Evolutionary conservation across 2,797 vertebrate species (phyloP).

Genomic region (Coregonus ussuriensis): DNA sequence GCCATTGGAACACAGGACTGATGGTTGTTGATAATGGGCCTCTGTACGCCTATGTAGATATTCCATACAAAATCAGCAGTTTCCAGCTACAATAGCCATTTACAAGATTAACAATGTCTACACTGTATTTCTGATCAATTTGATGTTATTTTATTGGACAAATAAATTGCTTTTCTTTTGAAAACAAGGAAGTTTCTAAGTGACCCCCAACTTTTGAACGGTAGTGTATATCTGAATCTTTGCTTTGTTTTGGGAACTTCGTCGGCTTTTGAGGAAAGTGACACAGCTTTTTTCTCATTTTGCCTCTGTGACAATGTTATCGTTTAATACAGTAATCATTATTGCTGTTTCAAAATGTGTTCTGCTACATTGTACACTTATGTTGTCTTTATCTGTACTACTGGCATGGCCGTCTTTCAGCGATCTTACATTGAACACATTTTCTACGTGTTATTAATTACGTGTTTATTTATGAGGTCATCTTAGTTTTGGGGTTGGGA

Average conservation of each 20-base stretch:
- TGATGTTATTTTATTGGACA: too few relatives aligned
- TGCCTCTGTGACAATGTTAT: constrained; percentile 29
- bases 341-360: constrained; percentile 12
- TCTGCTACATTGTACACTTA: constrained; percentile 41
- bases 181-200: too few relatives aligned
- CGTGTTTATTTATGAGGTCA: background rate
- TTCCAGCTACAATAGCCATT: too few relatives aligned
- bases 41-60: too few relatives aligned
- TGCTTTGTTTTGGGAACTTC: constrained; percentile 23
- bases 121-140: too few relatives aligned
- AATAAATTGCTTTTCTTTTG: too few relatives aligned
- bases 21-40: too few relatives aligned
- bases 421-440: background rate
- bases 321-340: background rate
- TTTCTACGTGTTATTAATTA: background rate
- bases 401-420: background rate
- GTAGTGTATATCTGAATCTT: constrained; percentile 1
- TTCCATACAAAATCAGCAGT: too few relatives aligned
- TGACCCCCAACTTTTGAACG: too few relatives aligned
- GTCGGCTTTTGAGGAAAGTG: constrained; percentile 26
- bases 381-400: background rate
- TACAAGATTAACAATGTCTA: too few relatives aligned
- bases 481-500: background rate
- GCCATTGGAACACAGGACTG: too few relatives aligned
- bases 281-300: constrained; percentile 5